phyloP scores from a whole-genome alignment of 2,888 invertebrate species.

The Corythucha ciliata region DNA sequence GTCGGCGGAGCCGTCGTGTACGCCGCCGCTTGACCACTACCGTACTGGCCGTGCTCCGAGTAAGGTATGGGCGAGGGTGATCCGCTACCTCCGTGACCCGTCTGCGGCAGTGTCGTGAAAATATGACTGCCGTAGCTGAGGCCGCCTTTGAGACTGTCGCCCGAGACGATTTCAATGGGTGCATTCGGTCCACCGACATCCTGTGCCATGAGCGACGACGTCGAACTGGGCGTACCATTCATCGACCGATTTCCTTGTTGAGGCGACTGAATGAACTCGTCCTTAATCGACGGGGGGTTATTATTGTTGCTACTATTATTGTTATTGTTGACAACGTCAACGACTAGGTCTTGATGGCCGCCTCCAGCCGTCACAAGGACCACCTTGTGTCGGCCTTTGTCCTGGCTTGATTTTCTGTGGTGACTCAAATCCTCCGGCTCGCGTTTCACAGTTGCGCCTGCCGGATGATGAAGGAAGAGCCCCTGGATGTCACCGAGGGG shows the following conservation, averaged over 20 bases:
- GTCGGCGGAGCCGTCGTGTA: slow-evolving; percentile 42
- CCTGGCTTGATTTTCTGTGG: slow-evolving; percentile 46
- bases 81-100: slow-evolving; percentile 41
- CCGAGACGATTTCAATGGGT: slow-evolving; percentile 45
- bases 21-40: slow-evolving; percentile 35
- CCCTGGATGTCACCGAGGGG: slow-evolving; percentile 47
- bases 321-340: slow-evolving; percentile 45
- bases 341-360: slow-evolving; percentile 43
- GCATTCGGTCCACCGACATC: slow-evolving; percentile 42
- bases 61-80: slow-evolving; percentile 58
- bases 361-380: slow-evolving; percentile 42
- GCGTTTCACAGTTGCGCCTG: slow-evolving; percentile 56
- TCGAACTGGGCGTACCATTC: slow-evolving; percentile 58
- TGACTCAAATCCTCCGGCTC: slow-evolving; percentile 73
- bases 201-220: slow-evolving; percentile 54
- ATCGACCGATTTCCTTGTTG: slow-evolving; percentile 58
- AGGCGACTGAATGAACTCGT: slow-evolving; percentile 47
- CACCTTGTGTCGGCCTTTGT: slow-evolving; percentile 37
- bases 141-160: slow-evolving; percentile 46
- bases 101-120: slow-evolving; percentile 50
- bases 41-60: slow-evolving; percentile 42
- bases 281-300: slow-evolving; percentile 44
- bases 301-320: slow-evolving; percentile 49
- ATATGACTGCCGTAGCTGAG: slow-evolving; percentile 59
- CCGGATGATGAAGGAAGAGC: slow-evolving; percentile 43